Evolutionary conservation across 2,888 invertebrate species (phyloP), one percentile per base, ranked within the genome.

Genomic region (Acrobasis consociella): DNA sequence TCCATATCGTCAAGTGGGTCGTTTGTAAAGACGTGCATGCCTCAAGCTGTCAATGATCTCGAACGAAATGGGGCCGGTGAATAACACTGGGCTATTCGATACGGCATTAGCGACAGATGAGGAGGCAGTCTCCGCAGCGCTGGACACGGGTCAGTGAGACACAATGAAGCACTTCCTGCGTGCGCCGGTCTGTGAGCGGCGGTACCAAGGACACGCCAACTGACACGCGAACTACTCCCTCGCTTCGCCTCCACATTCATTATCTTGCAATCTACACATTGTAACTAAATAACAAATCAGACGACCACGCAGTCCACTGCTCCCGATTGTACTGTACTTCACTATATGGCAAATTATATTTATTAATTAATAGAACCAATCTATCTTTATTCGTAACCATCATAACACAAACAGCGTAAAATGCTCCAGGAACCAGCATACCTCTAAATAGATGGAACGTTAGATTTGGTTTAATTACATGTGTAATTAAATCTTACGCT

Each of bases 101-200:
- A 53, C 56, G 63, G 51, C 53, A 51, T 42, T 13, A 42, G 52
- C 49, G 49, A 39, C 58, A 61, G 62, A 58, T 52, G 51, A 60
- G 62, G 37, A 51, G 55, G 60, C 49, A 53, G 66, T 65, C 63
- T 69, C 66, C 65, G 64, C 66, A 72, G 73, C 73, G 67, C 68
- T 77, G 83, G 81, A 75, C 86, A 84, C 86, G 82, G 87, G 87
- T 88, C 88, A 87, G 80, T 75, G 84, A 80, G 78, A 77, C 81
- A 84, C 87, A 91, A 91, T 83, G 82, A 90, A 85, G 77, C 68
- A 86, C 81, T 89, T 91, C 91, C 91, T 89, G 91, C 79, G 83
- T 31, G 53, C 15, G 49, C 75, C 80, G 77, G 75, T 69, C 75
- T 74, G 73, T 77, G 74, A 69, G 68, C 68, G 71, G 66, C 70